phyloP scores from a whole-genome alignment of 2,113 vertebrate genomes.

The Limanda limanda region DNA sequence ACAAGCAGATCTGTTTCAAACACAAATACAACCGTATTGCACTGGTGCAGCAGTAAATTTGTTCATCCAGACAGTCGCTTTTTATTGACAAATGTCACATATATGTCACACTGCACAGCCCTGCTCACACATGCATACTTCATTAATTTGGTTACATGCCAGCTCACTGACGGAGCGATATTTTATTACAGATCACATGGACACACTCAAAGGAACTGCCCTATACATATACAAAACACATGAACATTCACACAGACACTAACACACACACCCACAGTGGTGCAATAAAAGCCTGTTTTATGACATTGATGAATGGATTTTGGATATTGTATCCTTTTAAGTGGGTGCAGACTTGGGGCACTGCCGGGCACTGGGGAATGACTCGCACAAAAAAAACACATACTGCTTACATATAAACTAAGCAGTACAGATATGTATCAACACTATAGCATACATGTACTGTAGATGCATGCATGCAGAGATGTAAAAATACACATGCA shows the following conservation, averaged over 20 bases:
- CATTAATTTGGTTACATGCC: neutral
- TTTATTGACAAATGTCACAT: no score
- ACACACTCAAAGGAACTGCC: slow-evolving; percentile 17
- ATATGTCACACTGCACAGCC: neutral
- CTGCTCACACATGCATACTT: neutral
- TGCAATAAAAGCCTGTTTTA: slow-evolving; percentile 42
- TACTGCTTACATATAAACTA: slow-evolving; percentile 39
- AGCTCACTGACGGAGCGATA: neutral
- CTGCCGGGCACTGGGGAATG: slow-evolving; percentile 1
- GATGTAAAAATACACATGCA: slow-evolving; percentile 56
- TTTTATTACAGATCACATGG: slow-evolving; percentile 17
- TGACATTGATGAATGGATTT: slow-evolving; percentile 87
- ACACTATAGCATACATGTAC: slow-evolving; percentile 29
- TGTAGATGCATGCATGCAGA: slow-evolving; percentile 28
- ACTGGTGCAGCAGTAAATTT: no score
- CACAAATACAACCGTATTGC: no score
- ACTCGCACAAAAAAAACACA: slow-evolving; percentile 4
- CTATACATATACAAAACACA: slow-evolving; percentile 31
- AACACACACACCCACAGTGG: slow-evolving; percentile 9
- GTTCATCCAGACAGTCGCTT: no score
- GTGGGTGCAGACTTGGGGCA: slow-evolving; percentile 57
- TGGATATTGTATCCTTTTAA: slow-evolving; percentile 79
- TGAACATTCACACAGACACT: slow-evolving; percentile 18
- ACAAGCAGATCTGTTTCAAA: no score
- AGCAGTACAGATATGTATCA: slow-evolving; percentile 56